These are phyloP conservation scores for Chelonia mydas DNA, from an alignment of 2,797 vertebrate species.

Conservation along the genomic window DNA sequence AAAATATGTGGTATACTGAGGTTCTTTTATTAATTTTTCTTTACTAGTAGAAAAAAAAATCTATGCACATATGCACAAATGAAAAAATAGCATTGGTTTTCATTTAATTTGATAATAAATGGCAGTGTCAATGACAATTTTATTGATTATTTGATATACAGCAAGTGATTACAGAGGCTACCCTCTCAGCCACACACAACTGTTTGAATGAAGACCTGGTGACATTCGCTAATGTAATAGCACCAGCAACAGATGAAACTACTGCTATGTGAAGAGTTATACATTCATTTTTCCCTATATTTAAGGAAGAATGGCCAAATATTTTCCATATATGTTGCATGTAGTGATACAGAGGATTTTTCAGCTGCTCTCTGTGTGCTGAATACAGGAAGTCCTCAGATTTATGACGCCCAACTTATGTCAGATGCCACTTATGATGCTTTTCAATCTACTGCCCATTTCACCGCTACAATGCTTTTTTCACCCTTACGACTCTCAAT, in stretches of 20 bases:
- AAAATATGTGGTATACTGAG: not conserved
- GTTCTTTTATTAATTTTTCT: not conserved
- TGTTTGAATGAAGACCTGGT: not conserved
- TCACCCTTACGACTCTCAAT: too few relatives aligned
- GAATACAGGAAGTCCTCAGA: too few relatives aligned
- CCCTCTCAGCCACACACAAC: not conserved
- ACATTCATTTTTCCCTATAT: not conserved
- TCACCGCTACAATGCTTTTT: too few relatives aligned
- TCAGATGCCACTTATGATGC: too few relatives aligned
- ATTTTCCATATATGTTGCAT: not conserved
- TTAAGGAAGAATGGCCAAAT: not conserved
- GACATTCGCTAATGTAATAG: not conserved
- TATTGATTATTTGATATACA: not conserved
- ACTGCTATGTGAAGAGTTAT: not conserved
- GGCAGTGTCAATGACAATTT: not conserved
- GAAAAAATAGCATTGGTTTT: not conserved
- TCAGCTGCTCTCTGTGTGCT: too few relatives aligned
- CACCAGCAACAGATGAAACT: not conserved
- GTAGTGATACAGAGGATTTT: not conserved
- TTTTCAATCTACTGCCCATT: too few relatives aligned
- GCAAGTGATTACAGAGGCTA: not conserved
- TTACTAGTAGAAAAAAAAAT: not conserved
- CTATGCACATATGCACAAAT: not conserved
- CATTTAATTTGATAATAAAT: not conserved
- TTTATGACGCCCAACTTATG: too few relatives aligned